Base-by-base conservation (phyloP, 1,140 invertebrate genomes). In the Uloborus diversus region DNA sequence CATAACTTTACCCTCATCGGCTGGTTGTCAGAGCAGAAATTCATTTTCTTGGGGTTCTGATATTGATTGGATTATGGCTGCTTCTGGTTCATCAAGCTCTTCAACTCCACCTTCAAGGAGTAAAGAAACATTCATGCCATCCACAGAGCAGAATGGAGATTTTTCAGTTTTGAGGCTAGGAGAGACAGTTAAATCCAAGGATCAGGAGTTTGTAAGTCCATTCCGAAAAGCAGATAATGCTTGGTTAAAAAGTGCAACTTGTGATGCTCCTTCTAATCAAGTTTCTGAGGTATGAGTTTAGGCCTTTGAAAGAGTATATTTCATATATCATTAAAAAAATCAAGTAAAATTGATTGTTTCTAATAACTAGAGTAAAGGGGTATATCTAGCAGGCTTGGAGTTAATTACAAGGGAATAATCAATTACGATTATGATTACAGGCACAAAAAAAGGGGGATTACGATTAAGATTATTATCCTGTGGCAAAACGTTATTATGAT, bases 21-120 rank as follows among this genome's bases (percentile, higher is more conserved):
- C 85, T 14, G 82, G 83, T n/a, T 28, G 25, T 47, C 84, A 86
- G 75, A 65, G 82, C 70, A 27, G 81, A 82, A 81, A 61, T 65
- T 35, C 65, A 33, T 79, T 73, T 17, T 28, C 75, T 27, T 70
- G 75, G 85, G 90, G 89, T 23, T 88, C 91, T 23, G 92, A 93
- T 83, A 88, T 93, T 20, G 91, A 92, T 42, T 93, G 92, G 92
- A 90, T 93, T 57, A 85, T 90, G 65, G 88, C 90, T 20, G 92
- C 89, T 28, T 88, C 88, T 79, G 90, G 90, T 20, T 90, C 90
- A 3, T 65, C 75, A 1, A 80, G 79, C 33, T 83, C 76, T 47
- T 76, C 83, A 13, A 75, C 82, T 35, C 79, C 81, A 35, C 75
- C 78, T 11, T 75, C 76, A 2, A 57, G 79, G 49, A 71, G 79